These are phyloP conservation scores for Vidua chalybeata DNA, from an alignment of 2,113 vertebrate genomes.

Conservation along the genomic window DNA sequence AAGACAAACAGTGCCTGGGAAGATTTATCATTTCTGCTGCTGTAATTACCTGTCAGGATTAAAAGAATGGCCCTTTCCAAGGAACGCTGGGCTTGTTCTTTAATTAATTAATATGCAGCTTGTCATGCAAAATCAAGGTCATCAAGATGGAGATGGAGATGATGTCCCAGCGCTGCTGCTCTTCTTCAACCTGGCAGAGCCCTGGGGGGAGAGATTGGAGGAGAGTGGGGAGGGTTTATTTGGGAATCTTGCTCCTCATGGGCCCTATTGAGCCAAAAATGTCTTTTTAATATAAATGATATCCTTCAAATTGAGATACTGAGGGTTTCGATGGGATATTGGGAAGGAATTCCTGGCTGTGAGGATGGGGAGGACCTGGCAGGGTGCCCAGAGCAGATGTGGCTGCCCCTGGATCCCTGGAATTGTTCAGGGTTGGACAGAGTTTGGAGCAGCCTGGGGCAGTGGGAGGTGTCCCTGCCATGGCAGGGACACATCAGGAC, in stretches of 20 bases:
- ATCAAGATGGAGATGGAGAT: slow-evolving; percentile 1
- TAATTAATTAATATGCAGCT: slow-evolving; percentile 30
- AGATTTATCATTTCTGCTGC: slow-evolving; percentile 30
- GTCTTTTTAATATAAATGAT: neutral
- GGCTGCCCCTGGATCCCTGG: neutral
- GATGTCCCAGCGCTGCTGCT: neutral
- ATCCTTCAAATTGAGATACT: neutral
- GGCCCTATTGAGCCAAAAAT: neutral
- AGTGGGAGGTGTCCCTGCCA: neutral
- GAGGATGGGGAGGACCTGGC: neutral
- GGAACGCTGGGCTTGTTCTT: neutral
- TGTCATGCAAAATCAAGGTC: slow-evolving; percentile 59
- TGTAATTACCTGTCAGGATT: slow-evolving; percentile 49
- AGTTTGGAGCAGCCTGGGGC: neutral
- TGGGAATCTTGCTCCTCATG: neutral
- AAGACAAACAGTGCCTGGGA: slow-evolving; percentile 29
- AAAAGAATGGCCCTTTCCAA: slow-evolving; percentile 43
- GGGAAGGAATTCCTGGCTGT: neutral
- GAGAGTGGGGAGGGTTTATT: neutral
- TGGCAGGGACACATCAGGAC: neutral
- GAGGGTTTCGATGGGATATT: neutral
- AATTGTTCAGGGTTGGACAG: neutral
- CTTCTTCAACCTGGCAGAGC: neutral
- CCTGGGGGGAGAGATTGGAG: neutral
- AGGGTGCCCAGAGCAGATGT: neutral